phyloP scores from a whole-genome alignment of 2,888 invertebrate species.

The Sphinx pinastri region DNA sequence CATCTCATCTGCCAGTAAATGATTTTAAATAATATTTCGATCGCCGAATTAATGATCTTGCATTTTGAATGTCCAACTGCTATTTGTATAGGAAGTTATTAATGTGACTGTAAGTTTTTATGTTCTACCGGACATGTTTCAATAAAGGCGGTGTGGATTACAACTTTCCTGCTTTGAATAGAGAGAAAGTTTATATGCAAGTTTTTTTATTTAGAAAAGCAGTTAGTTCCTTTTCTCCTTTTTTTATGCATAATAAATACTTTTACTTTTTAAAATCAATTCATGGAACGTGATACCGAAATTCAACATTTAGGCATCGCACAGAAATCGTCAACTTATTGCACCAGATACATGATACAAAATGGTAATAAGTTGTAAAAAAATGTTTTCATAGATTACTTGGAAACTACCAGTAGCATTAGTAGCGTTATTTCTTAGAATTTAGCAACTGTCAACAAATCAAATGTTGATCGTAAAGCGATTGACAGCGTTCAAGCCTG shows the following conservation, averaged over 20 bases:
- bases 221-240: background rate
- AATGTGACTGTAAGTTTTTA: conserved; percentile 20
- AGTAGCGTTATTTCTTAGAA: too few species aligned
- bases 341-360: too few species aligned
- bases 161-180: conserved; percentile 17
- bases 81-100: conserved; percentile 36
- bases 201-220: background rate
- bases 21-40: conserved; percentile 53
- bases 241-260: background rate
- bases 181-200: conserved; percentile 1
- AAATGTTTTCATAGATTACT: too few species aligned
- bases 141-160: conserved; percentile 30
- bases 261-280: conserved; percentile 6
- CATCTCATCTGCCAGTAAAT: conserved; percentile 47
- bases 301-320: background rate
- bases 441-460: too few species aligned
- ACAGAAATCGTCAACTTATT: too few species aligned
- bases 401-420: too few species aligned
- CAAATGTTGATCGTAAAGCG: too few species aligned
- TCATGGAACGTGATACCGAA: background rate
- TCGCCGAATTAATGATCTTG: conserved; percentile 47
- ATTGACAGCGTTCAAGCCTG: too few species aligned
- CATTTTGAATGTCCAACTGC: conserved; percentile 32
- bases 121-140: conserved; percentile 20
- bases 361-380: too few species aligned